Evolutionary conservation across 2,113 vertebrate species (phyloP).

Genomic region (Plecturocebus donacophilus): DNA sequence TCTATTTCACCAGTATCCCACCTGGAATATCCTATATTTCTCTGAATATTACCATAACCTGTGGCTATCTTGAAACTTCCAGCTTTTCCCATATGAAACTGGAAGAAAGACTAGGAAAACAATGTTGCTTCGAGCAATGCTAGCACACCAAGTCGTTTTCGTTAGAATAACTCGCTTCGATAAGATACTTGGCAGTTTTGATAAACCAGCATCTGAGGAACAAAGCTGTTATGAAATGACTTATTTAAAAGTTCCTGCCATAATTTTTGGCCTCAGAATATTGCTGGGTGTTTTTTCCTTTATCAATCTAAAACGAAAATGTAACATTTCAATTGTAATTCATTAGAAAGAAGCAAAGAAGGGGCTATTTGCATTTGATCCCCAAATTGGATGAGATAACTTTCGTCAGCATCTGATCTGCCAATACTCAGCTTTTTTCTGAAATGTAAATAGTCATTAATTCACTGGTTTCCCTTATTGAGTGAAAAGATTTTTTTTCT

Average conservation of each 20-base stretch:
- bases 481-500: conserved; percentile 76
- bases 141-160: conserved; percentile 78
- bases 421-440: conserved; percentile 52
- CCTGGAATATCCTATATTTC: neutral
- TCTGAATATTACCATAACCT: conserved; percentile 48
- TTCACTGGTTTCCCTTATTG: conserved; percentile 80
- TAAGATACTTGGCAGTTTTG: conserved; percentile 81
- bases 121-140: conserved; percentile 60
- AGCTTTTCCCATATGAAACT: conserved; percentile 67
- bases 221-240: conserved; percentile 84
- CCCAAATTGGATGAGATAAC: conserved; percentile 84
- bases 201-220: conserved; percentile 81
- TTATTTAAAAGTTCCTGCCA: conserved; percentile 81
- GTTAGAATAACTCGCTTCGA: conserved; percentile 82
- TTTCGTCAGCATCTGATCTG: conserved; percentile 84
- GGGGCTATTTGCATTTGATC: conserved; percentile 81
- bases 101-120: conserved; percentile 58
- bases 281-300: conserved; percentile 81
- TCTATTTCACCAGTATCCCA: neutral
- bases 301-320: conserved; percentile 86
- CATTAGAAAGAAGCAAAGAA: conserved; percentile 79
- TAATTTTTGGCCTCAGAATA: conserved; percentile 84
- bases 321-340: conserved; percentile 84
- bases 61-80: conserved; percentile 67
- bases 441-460: conserved; percentile 82